Evolutionary conservation across 2,797 vertebrate genomes (phyloP), one percentile per base, ranked within the genome.

Genomic region (Poecile montanus): DNA sequence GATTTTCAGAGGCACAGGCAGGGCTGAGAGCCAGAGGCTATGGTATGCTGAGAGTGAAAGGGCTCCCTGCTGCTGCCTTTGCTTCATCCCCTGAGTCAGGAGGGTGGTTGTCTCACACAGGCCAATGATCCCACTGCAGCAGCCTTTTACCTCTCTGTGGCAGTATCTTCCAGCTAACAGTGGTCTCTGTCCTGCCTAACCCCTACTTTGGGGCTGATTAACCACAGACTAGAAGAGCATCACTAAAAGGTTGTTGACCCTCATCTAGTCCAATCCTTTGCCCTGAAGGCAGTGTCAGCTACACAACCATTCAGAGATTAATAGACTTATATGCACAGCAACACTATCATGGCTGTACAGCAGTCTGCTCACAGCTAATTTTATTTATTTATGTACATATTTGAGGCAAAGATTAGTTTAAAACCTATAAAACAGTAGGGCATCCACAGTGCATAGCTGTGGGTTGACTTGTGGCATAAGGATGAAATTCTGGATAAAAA

Each of bases 271-370:
- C 95, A 66, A 32, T 70, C 14, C 29, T 94, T 78, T 81, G 44
- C 90, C 93, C 88, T 68, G 66, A 86, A 87, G 94, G 90, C 90
- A 93, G 51, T 25, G 60, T 76, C 85, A 86, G 58, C 62, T 67
- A 58, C 30, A 38, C 66, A 72, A 26, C 73, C 60, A 50, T 94
- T 94, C 51, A 62, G 10, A 72, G 42, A 42, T 72, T 91, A 95
- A 89, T 51, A 54, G 92, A 93, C 45, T 93, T 89, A 89, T 16
- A 58, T 30, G 18, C 47, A 53, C n/a, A 62, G 51, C 27, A 65
- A 30, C 70, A 57, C 73, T 95, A 92, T 93, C 89, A 13, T 63
- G 67, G 32, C 62, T 79, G 36, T 45, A 62, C 92, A 91, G 75
- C 60, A 86, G 22, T 44, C 58, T 40, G 32, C 23, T 95, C 60